Evolutionary conservation across 2,888 invertebrate genomes (phyloP).

Genomic region (Sminthurinus aureus): DNA sequence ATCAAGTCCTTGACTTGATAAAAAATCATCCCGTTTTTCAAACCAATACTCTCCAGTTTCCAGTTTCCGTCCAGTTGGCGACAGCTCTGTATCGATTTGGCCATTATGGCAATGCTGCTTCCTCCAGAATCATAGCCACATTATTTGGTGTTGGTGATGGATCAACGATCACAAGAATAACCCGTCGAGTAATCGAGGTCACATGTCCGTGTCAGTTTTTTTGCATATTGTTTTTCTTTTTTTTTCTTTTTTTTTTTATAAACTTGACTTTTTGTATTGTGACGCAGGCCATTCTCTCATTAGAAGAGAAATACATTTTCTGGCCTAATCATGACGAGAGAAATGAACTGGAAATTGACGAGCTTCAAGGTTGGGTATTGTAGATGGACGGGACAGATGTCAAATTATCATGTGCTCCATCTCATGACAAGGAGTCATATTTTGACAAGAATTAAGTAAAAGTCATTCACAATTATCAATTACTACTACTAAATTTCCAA

Average conservation of each 20-base stretch:
- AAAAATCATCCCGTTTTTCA: background rate
- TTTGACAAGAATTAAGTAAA: background rate
- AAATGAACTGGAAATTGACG: background rate
- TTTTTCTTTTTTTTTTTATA: background rate
- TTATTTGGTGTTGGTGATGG: constrained; percentile 1
- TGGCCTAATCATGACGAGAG: background rate
- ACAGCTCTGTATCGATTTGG: background rate
- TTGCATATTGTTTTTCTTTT: no score
- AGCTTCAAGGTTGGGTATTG: background rate
- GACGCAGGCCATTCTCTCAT: background rate
- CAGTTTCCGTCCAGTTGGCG: background rate
- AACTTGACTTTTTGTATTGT: background rate
- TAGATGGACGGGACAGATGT: background rate
- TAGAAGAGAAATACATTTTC: background rate
- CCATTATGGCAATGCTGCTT: background rate
- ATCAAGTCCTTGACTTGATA: background rate
- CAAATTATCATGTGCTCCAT: background rate
- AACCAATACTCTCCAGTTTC: background rate
- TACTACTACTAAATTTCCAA: no score
- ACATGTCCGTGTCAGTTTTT: no score
- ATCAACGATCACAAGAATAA: background rate
- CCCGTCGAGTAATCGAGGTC: background rate
- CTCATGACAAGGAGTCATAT: background rate
- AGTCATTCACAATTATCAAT: no score
- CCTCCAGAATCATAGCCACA: background rate